Percentiles rank a stretch among this genome's conserved stretches.
These are phyloP conservation scores for Philhelius pedissequus DNA, from an alignment of 2,888 invertebrate species.

Conservation along the genomic window DNA sequence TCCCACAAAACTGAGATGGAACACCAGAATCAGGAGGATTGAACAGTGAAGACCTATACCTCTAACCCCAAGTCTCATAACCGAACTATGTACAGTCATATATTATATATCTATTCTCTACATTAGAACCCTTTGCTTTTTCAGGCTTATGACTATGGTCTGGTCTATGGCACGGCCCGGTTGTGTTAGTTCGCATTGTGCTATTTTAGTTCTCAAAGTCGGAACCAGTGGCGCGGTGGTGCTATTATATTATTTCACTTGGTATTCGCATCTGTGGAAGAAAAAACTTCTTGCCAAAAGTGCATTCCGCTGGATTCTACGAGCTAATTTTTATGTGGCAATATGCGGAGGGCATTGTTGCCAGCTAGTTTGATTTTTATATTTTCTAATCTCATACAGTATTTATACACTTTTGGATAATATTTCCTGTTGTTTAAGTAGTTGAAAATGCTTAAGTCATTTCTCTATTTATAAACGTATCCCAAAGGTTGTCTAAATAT, in stretches of 20 bases:
- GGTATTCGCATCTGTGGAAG: background rate
- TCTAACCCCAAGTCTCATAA: background rate
- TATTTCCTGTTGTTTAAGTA: no score
- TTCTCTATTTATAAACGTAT: no score
- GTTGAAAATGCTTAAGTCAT: no score
- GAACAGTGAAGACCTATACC: background rate
- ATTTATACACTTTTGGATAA: no score
- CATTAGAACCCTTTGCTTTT: constrained; percentile 20
- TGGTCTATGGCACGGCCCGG: background rate
- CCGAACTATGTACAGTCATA: no score
- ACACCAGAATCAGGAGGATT: background rate
- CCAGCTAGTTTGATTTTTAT: background rate
- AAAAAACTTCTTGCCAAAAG: constrained; percentile 25
- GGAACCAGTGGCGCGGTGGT: constrained; percentile 4
- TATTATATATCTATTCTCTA: background rate
- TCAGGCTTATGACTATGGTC: background rate
- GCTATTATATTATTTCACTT: constrained; percentile 21
- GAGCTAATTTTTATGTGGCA: background rate
- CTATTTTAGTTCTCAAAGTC: constrained; percentile 35
- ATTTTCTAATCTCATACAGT: no score
- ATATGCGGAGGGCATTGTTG: background rate
- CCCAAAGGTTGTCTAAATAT: no score
- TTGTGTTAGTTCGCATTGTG: constrained; percentile 35
- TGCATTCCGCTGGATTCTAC: constrained; percentile 50
- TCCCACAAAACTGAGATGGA: background rate